These are phyloP conservation scores for Nemopilema nomurai DNA, from an alignment of 30 jellyfish, hydroid and myxozoan species.

Conservation along the genomic window DNA sequence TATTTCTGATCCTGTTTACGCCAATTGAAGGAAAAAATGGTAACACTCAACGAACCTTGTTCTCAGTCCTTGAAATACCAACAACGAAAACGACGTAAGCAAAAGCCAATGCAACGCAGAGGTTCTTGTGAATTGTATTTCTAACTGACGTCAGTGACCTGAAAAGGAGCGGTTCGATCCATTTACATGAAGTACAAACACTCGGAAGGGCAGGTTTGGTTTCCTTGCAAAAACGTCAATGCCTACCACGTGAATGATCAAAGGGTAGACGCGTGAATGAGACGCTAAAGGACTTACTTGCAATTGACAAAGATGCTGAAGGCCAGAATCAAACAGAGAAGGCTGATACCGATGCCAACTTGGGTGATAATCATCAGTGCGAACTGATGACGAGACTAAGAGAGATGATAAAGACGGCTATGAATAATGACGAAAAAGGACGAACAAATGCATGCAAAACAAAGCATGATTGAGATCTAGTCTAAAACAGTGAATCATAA, in stretches of 20 bases:
- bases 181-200: neutral
- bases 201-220: too few species aligned
- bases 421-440: too few species aligned
- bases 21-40: too few species aligned
- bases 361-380: slow-evolving; percentile 67
- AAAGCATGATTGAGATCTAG: too few species aligned
- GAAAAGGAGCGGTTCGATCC: neutral
- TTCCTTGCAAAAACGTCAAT: neutral
- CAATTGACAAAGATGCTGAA: slow-evolving; percentile 74
- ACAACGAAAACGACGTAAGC: slow-evolving; percentile 79
- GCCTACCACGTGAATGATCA: too few species aligned
- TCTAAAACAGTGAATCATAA: too few species aligned
- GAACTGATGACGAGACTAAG: slow-evolving; percentile 54
- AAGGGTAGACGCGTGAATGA: too few species aligned
- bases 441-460: too few species aligned
- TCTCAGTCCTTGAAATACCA: slow-evolving; percentile 82
- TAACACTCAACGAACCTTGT: slow-evolving; percentile 56
- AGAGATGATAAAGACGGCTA: neutral
- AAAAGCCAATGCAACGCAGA: slow-evolving; percentile 65
- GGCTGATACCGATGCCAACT: slow-evolving; percentile 79
- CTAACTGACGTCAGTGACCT: slow-evolving; percentile 76
- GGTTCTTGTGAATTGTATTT: slow-evolving; percentile 79
- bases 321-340: slow-evolving; percentile 66
- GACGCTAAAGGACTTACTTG: slow-evolving; percentile 55
- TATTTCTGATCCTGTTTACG: too few species aligned